These are phyloP conservation scores for Tenebrio molitor DNA, from an alignment of 1,140 invertebrate genomes.

Conservation along the genomic window DNA sequence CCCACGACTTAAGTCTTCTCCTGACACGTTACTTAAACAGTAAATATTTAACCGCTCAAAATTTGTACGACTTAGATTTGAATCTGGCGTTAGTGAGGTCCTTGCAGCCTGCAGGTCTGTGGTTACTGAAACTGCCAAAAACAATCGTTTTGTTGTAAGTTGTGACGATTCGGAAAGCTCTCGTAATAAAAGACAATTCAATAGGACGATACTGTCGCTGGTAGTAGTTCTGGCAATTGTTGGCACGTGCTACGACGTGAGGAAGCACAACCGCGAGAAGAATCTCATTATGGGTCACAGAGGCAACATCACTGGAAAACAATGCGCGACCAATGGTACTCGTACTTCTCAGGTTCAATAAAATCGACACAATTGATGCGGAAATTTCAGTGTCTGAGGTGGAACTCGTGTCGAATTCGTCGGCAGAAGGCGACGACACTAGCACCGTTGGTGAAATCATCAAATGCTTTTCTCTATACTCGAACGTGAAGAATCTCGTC, in stretches of 20 bases:
- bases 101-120: conserved; percentile 40
- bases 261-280: conserved; percentile 47
- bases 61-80: conserved; percentile 53
- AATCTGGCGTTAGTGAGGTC: conserved; percentile 52
- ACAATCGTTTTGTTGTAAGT: conserved; percentile 56
- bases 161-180: not conserved
- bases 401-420: conserved; percentile 42
- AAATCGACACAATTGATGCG: not conserved
- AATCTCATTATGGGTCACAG: conserved; percentile 48
- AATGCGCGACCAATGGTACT: conserved; percentile 16
- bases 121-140: conserved; percentile 53
- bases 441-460: conserved; percentile 59
- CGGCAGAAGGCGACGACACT: conserved; percentile 17
- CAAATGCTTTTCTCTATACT: conserved; percentile 67
- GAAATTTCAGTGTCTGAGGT: conserved; percentile 34
- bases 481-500: conserved; percentile 61
- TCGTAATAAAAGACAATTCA: conserved; percentile 35
- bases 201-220: conserved; percentile 36
- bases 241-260: conserved; percentile 56
- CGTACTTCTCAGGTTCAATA: not conserved
- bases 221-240: conserved; percentile 50
- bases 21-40: conserved; percentile 50
- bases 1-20: conserved; percentile 51
- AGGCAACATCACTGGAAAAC: conserved; percentile 6
- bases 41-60: conserved; percentile 50